Base-by-base conservation (phyloP, 2,888 invertebrate genomes). In the Leptopilina drosophilae region DNA sequence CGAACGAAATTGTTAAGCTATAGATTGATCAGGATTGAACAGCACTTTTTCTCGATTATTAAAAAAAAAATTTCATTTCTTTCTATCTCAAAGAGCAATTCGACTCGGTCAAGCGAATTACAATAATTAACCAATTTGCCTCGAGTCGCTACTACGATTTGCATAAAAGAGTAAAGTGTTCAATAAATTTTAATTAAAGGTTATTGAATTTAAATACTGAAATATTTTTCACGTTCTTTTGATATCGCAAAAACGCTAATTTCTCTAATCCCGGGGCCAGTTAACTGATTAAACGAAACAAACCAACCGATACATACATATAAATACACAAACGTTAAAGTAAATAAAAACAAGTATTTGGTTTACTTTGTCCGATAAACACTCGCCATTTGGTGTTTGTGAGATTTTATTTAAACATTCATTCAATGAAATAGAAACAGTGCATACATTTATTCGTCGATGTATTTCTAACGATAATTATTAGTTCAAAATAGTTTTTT, bases 41-140 rank as follows among this genome's bases (percentile, higher is more conserved):
- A 42, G 1, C 33, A 33, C 8, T 11, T 26, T 20, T 69, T 26
- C 15, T 26, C 40, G 64, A 64, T 33, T 14, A 64, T 26, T 12
- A 33, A 64, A 64, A 33, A 33, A 64, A 64, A 62, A 62, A 1
- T 12, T 12, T 1, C 14, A 15, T 6, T 42, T 9, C 42, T 40
- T 53, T 20, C 14, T n/a, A 12, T 11, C 20, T 14, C 8, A 53
- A 69, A 49, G 6, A n/a, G n/a, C 56, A 14, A 9, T 73, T 73
- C 53, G 53, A 73, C 73, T 56, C 56, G 33, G 73, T 56, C 26
- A 56, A 56, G 53, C n/a, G 26, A 73, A 56, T 73, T 73, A 73
- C 73, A 53, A 20, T 73, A 56, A 56, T 56, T 53, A 73, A 33
- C 26, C 73, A 73, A 73, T 73, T 73, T 56, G 53, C 56, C 49